Percentiles rank a stretch among this genome's conserved stretches.
Evolutionary conservation across 2,113 vertebrate species (phyloP).

Genomic region (Tonatia bakeri): DNA sequence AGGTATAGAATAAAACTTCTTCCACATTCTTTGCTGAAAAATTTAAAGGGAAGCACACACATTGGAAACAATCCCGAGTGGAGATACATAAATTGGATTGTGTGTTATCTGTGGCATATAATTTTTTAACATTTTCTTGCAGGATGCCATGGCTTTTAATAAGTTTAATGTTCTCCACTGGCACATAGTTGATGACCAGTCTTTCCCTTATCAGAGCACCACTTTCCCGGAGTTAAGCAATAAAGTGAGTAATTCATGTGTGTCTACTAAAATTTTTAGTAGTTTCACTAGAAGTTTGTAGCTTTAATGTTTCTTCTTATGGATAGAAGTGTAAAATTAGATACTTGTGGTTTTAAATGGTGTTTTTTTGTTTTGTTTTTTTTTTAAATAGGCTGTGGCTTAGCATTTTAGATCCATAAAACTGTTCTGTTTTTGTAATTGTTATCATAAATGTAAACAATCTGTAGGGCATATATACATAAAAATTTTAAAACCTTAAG

Average conservation of each 20-base stretch:
- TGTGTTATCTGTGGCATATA: background rate
- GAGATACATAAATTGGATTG: background rate
- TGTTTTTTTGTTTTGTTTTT: too few relatives aligned
- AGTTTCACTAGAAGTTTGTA: background rate
- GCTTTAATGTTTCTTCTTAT: constrained; percentile 2
- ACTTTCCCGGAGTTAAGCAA: constrained; percentile 91
- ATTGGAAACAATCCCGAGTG: background rate
- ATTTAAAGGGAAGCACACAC: background rate
- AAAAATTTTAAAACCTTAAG: background rate
- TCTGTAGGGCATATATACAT: background rate
- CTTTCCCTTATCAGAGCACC: constrained; percentile 93
- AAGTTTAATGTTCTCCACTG: constrained; percentile 98
- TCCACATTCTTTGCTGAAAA: background rate
- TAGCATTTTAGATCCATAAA: constrained; percentile 7
- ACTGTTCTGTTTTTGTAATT: background rate
- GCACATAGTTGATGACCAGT: constrained; percentile 95
- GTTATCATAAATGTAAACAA: background rate
- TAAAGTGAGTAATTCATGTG: constrained; percentile 81
- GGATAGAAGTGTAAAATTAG: background rate
- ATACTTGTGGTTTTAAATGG: background rate
- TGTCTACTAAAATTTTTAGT: background rate
- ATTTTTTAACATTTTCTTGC: constrained; percentile 43
- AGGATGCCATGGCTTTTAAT: constrained; percentile 98
- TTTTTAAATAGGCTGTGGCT: background rate
- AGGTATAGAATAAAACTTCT: background rate